A percentile compares a stretch with the other conserved stretches of the same genome.
Evolutionary conservation across 2,888 invertebrate species (phyloP).

Genomic region (Acrobasis suavella): DNA sequence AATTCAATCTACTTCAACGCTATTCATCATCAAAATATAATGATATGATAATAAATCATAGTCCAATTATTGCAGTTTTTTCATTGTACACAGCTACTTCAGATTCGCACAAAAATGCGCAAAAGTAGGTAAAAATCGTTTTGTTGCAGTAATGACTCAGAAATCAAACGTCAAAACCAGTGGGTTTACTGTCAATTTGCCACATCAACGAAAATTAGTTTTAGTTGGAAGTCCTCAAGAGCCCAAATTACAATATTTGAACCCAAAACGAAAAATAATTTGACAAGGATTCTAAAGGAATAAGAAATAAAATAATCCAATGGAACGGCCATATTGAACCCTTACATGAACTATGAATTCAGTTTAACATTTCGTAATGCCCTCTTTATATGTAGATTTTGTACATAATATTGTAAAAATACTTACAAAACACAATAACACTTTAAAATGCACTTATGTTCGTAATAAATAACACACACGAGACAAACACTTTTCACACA

Average conservation of each 20-base stretch:
- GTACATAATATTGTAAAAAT: conserved; percentile 35
- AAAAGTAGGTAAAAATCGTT: conserved; percentile 26
- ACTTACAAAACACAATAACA: conserved; percentile 75
- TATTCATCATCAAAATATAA: too few species aligned
- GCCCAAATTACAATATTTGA: conserved; percentile 19
- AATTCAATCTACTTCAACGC: too few species aligned
- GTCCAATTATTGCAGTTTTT: too few species aligned
- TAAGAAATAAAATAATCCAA: conserved; percentile 46
- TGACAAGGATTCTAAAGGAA: conserved; percentile 9
- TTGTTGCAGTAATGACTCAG: conserved; percentile 65
- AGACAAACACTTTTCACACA: conserved; percentile 72
- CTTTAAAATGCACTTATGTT: conserved; percentile 61
- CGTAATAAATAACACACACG: conserved; percentile 68
- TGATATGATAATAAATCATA: too few species aligned
- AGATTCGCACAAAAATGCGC: conserved; percentile 15
- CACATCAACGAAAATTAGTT: conserved; percentile 67
- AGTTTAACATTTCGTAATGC: conserved; percentile 24
- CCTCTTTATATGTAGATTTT: conserved; percentile 27
- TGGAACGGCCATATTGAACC: conserved; percentile 81
- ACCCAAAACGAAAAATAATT: background rate
- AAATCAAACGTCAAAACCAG: conserved; percentile 72
- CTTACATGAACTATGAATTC: conserved; percentile 48
- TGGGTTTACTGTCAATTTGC: conserved; percentile 71
- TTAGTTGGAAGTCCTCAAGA: conserved; percentile 29
- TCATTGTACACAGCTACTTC: too few species aligned